Evolutionary conservation across 2,113 vertebrate species (phyloP).

Genomic region (Canis aureus): DNA sequence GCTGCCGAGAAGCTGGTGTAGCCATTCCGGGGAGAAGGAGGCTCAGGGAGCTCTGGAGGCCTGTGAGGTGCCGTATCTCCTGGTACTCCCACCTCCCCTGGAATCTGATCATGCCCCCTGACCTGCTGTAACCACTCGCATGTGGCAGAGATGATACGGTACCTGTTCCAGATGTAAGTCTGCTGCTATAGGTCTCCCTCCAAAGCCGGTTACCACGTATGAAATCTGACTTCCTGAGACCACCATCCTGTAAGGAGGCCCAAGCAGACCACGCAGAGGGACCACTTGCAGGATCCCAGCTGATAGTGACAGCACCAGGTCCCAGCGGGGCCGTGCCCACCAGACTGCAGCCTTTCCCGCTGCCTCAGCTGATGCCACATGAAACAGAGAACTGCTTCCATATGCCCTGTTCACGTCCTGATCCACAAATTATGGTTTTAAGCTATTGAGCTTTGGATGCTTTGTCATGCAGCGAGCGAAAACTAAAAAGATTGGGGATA

Average conservation of each 20-base stretch:
- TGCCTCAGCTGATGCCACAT: not conserved
- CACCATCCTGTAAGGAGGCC: not conserved
- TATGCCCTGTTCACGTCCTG: not conserved
- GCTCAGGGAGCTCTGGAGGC: not conserved
- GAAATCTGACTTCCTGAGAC: not conserved
- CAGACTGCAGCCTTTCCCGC: not conserved
- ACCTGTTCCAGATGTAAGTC: not conserved
- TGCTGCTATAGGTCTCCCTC: too few relatives aligned
- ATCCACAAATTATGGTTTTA: not conserved
- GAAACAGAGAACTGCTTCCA: not conserved
- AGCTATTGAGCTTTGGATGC: not conserved
- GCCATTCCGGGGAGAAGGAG: not conserved
- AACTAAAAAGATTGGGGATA: not conserved
- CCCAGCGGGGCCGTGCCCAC: not conserved
- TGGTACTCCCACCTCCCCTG: not conserved
- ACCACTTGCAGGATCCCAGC: not conserved
- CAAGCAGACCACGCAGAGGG: fast-evolving
- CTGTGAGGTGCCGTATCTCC: not conserved
- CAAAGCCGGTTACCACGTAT: not conserved
- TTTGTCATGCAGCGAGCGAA: not conserved
- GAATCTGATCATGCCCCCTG: not conserved
- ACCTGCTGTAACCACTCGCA: not conserved
- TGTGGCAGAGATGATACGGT: not conserved
- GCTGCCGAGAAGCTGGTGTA: not conserved
- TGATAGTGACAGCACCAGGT: too few relatives aligned